These are phyloP conservation scores for Kryptolebias ocellatus DNA, from an alignment of 2,797 vertebrate species.

Conservation along the genomic window DNA sequence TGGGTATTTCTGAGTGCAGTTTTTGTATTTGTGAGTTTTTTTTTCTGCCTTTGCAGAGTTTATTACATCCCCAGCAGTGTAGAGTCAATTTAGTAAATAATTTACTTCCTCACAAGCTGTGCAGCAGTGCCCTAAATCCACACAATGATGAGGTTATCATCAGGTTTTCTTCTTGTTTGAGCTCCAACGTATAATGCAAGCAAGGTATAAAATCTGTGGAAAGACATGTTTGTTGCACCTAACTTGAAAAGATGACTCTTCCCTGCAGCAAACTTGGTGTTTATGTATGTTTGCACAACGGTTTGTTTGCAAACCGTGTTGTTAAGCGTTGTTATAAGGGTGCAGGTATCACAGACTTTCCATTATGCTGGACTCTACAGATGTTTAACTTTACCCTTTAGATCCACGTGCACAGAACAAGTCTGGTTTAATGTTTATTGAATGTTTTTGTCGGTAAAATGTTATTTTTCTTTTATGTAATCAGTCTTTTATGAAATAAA, in stretches of 20 bases:
- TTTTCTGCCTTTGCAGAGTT: neutral
- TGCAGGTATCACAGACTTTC: neutral
- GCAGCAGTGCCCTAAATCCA: slow-evolving; percentile 1
- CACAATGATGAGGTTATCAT: neutral
- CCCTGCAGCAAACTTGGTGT: neutral
- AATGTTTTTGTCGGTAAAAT: too few relatives aligned
- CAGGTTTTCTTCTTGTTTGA: neutral
- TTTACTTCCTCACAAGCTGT: slow-evolving; percentile 33
- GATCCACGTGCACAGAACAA: too few relatives aligned
- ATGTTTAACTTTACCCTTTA: neutral
- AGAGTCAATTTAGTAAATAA: slow-evolving; percentile 49
- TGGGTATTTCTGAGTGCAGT: neutral
- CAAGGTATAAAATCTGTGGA: too few relatives aligned
- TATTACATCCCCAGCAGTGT: slow-evolving; percentile 17
- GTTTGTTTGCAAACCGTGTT: slow-evolving; percentile 15
- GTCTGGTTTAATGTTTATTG: too few relatives aligned
- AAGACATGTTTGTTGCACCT: too few relatives aligned
- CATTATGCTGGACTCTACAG: neutral
- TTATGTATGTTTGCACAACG: too few relatives aligned
- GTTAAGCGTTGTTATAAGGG: neutral
- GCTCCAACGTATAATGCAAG: too few relatives aligned
- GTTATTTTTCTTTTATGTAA: too few relatives aligned
- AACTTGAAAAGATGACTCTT: neutral
- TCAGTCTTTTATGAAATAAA: too few relatives aligned
- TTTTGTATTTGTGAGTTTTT: neutral